Conservation (phyloP, 2,113 vertebrate species). For the Cercocebus atys region DNA sequence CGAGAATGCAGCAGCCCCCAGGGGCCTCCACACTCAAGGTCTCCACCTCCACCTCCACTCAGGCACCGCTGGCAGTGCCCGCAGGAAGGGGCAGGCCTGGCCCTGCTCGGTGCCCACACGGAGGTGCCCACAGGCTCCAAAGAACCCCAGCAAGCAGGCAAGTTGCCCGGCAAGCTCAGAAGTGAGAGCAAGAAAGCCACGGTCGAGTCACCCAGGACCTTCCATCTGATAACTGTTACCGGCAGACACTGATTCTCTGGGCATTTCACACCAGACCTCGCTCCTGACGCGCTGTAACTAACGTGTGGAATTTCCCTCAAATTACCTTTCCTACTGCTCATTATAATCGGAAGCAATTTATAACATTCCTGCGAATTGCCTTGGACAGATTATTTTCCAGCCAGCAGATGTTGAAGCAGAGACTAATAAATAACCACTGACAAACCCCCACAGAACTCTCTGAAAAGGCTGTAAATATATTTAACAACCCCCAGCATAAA, state of each 20-base stretch:
- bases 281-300: slow-evolving; percentile 48
- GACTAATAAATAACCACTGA: slow-evolving; percentile 71
- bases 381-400: slow-evolving; percentile 70
- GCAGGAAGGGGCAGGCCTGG: not conserved
- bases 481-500: slow-evolving; percentile 77
- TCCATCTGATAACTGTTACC: slow-evolving; percentile 19
- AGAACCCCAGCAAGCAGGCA: not conserved
- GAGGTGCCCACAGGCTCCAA: not conserved
- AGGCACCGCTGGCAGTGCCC: not conserved
- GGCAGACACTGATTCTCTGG: slow-evolving; percentile 44
- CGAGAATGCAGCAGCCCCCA: not conserved
- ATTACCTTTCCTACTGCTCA: slow-evolving; percentile 63
- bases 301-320: slow-evolving; percentile 51
- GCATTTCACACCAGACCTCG: slow-evolving; percentile 51
- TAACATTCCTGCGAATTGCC: slow-evolving; percentile 64
- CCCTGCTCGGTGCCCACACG: not conserved
- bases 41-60: not conserved
- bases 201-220: not conserved
- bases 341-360: slow-evolving; percentile 58
- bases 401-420: slow-evolving; percentile 69
- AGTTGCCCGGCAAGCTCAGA: not conserved
- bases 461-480: slow-evolving; percentile 76
- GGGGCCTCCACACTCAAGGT: not conserved
- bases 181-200: slow-evolving; percentile 17
- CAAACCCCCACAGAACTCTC: slow-evolving; percentile 52